Conservation (phyloP, 2,888 invertebrate species). For the Enchytraeus crypticus region DNA sequence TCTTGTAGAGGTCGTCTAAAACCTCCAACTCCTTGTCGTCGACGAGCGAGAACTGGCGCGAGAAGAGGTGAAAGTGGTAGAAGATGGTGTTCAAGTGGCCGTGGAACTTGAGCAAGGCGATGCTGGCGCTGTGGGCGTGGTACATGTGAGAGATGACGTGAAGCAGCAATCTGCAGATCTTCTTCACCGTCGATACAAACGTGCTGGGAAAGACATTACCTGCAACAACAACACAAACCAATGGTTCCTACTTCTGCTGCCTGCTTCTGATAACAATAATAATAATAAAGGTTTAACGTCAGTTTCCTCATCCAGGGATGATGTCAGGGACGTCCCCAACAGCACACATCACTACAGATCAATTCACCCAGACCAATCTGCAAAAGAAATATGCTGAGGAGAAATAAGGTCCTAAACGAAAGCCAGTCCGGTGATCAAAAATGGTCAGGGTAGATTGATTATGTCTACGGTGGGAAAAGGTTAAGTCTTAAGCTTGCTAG, state of each 20-base stretch:
- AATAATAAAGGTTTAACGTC: too few relatives aligned
- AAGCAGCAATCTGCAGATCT: slow-evolving; percentile 89
- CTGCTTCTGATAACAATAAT: neutral
- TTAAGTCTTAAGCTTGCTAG: too few relatives aligned
- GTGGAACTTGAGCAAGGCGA: slow-evolving; percentile 79
- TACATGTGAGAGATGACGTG: slow-evolving; percentile 97
- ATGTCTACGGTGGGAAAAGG: too few relatives aligned
- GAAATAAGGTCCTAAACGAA: too few relatives aligned
- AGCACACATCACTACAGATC: too few relatives aligned
- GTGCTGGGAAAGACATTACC: slow-evolving; percentile 87
- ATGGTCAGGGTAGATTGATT: too few relatives aligned
- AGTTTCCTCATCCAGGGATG: too few relatives aligned
- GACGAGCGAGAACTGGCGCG: slow-evolving; percentile 78
- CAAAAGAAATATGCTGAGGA: too few relatives aligned
- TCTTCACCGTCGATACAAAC: slow-evolving; percentile 88
- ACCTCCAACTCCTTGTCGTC: slow-evolving; percentile 93
- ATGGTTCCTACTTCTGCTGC: too few relatives aligned
- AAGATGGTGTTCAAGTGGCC: slow-evolving; percentile 94
- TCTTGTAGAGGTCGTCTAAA: slow-evolving; percentile 64
- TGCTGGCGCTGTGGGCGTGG: slow-evolving; percentile 92
- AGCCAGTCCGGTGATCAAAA: too few relatives aligned
- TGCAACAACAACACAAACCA: slow-evolving; percentile 48
- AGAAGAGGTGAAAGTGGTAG: slow-evolving; percentile 81
- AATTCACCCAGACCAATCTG: too few relatives aligned
- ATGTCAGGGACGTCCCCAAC: too few relatives aligned